phyloP scores from a whole-genome alignment of 2,888 invertebrate genomes.

The Cephus rjabovi region DNA sequence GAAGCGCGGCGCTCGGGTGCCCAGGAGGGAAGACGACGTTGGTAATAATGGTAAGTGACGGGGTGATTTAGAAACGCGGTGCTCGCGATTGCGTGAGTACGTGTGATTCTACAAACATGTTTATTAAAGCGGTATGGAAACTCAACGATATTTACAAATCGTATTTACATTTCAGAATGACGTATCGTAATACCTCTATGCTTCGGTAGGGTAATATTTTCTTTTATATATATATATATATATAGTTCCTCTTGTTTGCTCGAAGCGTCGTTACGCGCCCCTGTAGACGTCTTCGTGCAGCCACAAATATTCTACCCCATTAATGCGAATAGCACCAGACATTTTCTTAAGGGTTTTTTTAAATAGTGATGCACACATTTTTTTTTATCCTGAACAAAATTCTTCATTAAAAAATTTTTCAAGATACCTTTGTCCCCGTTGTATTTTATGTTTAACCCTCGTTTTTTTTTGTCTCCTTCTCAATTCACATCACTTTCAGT shows the following conservation, averaged over 20 bases:
- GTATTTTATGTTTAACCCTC: not conserved
- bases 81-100: conserved; percentile 1
- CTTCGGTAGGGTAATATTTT: conserved; percentile 5
- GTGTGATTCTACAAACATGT: conserved; percentile 70
- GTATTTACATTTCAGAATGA: conserved; percentile 57
- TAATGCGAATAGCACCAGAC: not conserved
- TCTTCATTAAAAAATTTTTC: not conserved
- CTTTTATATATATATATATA: not conserved
- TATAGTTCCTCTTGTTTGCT: not conserved
- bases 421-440: not conserved
- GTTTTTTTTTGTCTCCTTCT: not conserved
- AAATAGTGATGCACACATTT: not conserved
- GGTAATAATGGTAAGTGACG: conserved; percentile 22
- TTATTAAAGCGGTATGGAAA: conserved; percentile 74
- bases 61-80: conserved; percentile 13
- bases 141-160: conserved; percentile 71
- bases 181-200: conserved; percentile 1
- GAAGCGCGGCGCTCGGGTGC: not conserved
- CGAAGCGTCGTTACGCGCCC: not conserved
- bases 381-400: not conserved
- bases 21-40: not conserved
- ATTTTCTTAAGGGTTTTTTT: not conserved
- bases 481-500: not conserved
- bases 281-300: not conserved
- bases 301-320: not conserved